Conservation (phyloP, 2,797 vertebrate species). For the Tokudaia tokunoshimensis region DNA sequence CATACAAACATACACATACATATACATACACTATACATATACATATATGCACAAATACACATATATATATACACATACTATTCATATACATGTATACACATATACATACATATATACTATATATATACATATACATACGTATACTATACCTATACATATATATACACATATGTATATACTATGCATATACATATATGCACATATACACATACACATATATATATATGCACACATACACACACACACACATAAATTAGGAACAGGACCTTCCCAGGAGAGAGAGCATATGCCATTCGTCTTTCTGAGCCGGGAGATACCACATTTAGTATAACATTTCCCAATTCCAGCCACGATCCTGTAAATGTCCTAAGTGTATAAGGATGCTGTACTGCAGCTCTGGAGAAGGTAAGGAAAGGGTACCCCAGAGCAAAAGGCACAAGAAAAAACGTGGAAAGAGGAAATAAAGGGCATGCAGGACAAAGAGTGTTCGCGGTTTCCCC, state of each 20-base stretch:
- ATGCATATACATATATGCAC: too few relatives aligned
- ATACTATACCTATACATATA: too few relatives aligned
- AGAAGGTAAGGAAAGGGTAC: neutral
- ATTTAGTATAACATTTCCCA: neutral
- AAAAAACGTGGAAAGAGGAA: neutral
- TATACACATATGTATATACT: too few relatives aligned
- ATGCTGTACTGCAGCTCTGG: too few relatives aligned
- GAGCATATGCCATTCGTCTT: neutral
- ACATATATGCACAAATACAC: too few relatives aligned
- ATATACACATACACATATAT: neutral
- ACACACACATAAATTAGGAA: too few relatives aligned
- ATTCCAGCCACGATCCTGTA: neutral
- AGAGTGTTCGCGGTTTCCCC: neutral
- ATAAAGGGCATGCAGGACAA: neutral
- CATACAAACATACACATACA: too few relatives aligned
- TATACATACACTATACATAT: too few relatives aligned
- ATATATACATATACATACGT: too few relatives aligned
- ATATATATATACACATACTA: neutral
- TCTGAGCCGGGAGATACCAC: neutral
- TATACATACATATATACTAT: too few relatives aligned
- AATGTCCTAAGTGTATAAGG: neutral
- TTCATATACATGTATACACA: too few relatives aligned
- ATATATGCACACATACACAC: neutral
- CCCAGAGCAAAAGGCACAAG: neutral
- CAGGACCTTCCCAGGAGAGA: too few relatives aligned